phyloP scores from a whole-genome alignment of 2,113 vertebrate species.

The Stigmatopora nigra region DNA sequence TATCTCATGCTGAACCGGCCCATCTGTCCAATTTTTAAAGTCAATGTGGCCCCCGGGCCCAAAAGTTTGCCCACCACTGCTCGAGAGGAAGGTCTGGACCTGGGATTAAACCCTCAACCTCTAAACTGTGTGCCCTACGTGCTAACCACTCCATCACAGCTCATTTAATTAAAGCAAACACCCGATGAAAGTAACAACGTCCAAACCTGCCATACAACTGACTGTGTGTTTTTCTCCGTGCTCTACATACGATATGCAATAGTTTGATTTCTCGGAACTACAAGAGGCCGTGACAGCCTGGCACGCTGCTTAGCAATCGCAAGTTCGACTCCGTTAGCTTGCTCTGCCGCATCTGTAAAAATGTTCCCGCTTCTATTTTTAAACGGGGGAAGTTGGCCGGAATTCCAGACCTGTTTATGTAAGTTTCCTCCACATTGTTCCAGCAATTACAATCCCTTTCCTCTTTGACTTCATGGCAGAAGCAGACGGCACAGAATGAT shows the following conservation, averaged over 20 bases:
- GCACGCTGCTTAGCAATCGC: not conserved
- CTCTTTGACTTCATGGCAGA: not conserved
- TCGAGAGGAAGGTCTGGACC: too few species aligned
- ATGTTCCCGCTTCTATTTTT: not conserved
- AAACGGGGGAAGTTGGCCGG: not conserved
- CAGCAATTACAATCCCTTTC: not conserved
- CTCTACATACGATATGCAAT: too few species aligned
- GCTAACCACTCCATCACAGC: too few species aligned
- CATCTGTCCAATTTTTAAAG: too few species aligned
- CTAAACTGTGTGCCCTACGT: too few species aligned
- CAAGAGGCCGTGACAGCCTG: not conserved
- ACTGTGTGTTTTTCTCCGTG: not conserved
- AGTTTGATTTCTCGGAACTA: not conserved
- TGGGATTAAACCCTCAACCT: too few species aligned
- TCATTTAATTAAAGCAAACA: not conserved
- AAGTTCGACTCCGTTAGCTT: not conserved
- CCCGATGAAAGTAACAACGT: not conserved
- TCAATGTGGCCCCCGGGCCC: too few species aligned
- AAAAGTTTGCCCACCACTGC: too few species aligned
- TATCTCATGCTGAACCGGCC: too few species aligned
- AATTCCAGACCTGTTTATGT: not conserved
- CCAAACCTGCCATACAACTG: not conserved
- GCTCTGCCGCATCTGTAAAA: not conserved
- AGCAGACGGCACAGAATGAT: conserved; percentile 35
- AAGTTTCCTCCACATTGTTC: not conserved